Base-by-base conservation (phyloP, 2,113 vertebrate genomes). In the Galeopterus variegatus region DNA sequence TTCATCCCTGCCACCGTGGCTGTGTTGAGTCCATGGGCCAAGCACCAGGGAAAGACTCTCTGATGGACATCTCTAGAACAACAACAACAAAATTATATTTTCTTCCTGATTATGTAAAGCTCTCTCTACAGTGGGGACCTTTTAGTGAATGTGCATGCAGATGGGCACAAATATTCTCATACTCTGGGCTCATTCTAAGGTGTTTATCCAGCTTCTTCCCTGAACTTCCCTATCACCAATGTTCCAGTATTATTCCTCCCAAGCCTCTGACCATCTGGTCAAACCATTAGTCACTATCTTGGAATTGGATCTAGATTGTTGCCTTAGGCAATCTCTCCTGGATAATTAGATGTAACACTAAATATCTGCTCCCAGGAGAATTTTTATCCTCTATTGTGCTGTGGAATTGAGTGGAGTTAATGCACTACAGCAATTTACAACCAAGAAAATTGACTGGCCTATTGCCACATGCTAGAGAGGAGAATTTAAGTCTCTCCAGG, bases 221-320 rank as follows among this genome's bases (percentile, higher is more conserved):
- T 87, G 24, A 65, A 19, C 33, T 48, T 93, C 15, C 14, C 36
- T 52, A 62, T 89, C 86, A 62, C 72, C 87, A 90, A 7, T 31
- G 58, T 64, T 93, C 64, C 70, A 67, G 7, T 60, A 69, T 72
- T 93, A 84, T 90, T 97, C 33, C 79, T 88, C 67, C 73, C 65
- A 79, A 72, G 60, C 84, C 83, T 89, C 67, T 67, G 31, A 86
- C 48, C 73, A 11, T 94, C 95, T 95, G 28, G 83, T 81, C 81
- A 95, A 93, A 95, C 86, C 88, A 26, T 96, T 28, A 79, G 73
- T 92, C 87, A 70, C 89, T 80, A 79, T 92, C 86, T 54, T 87
- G 94, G 86, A 92, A 93, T 23, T 86, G 89, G 65, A 72, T n/a
- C 33, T 90, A 70, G 92, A 89, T 89, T 52, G 69, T 48, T 70